phyloP scores from a whole-genome alignment of 2,113 vertebrate species.

The Myrmophylax atrothorax region DNA sequence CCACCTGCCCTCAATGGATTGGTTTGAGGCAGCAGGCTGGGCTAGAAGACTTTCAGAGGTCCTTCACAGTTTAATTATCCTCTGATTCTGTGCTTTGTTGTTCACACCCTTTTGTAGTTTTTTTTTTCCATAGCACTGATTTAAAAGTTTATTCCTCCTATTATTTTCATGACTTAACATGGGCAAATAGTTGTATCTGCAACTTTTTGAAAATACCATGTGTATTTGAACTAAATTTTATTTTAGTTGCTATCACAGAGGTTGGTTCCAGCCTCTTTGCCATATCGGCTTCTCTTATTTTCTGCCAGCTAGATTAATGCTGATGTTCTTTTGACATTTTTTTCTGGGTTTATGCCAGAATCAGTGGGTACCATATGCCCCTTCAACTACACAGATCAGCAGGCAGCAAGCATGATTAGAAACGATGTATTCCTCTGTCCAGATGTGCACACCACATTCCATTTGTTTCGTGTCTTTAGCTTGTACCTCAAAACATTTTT shows the following conservation, averaged over 20 bases:
- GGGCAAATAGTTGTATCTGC: background rate
- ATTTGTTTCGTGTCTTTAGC: background rate
- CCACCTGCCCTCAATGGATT: background rate
- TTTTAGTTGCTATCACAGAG: background rate
- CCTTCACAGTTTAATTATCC: background rate
- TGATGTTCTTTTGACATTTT: background rate
- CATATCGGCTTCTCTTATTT: background rate
- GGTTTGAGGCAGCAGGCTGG: background rate
- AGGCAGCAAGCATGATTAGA: background rate
- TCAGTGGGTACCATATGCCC: rapidly evolving
- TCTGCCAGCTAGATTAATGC: background rate
- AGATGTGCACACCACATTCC: background rate
- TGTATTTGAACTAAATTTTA: background rate
- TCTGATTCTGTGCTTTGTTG: background rate
- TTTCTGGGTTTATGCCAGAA: background rate
- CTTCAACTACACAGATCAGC: background rate
- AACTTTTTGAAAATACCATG: background rate
- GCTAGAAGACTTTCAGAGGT: background rate
- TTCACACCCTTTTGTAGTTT: background rate
- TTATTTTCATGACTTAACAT: background rate
- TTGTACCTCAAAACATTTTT: background rate
- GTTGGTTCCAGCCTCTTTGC: background rate
- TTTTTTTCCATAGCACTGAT: background rate
- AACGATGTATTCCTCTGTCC: background rate
- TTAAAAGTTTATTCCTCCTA: background rate